These are phyloP conservation scores for Blastobasis adustella DNA, from an alignment of 2,888 invertebrate species.

Conservation along the genomic window DNA sequence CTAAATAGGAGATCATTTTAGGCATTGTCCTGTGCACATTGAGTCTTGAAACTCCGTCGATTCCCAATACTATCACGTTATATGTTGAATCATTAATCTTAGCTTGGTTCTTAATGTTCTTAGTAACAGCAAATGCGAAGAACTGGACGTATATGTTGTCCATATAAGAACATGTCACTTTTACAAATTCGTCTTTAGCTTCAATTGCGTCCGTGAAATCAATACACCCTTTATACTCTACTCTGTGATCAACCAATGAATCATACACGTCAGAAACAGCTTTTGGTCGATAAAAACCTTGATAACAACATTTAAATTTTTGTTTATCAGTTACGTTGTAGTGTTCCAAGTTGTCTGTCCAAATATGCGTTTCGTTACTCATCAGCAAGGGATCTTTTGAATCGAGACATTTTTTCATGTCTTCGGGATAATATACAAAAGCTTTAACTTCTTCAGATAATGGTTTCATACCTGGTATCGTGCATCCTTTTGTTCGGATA, in stretches of 20 bases:
- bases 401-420: conserved; percentile 59
- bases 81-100: conserved; percentile 28
- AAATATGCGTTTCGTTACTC: conserved; percentile 71
- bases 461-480: conserved; percentile 75
- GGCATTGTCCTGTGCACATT: conserved; percentile 90
- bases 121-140: conserved; percentile 75
- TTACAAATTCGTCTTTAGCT: conserved; percentile 76
- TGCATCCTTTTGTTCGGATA: conserved; percentile 75
- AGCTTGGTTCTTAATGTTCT: conserved; percentile 18
- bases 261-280: conserved; percentile 41
- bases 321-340: conserved; percentile 57
- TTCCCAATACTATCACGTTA: conserved; percentile 84
- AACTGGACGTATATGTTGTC: conserved; percentile 76
- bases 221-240: conserved; percentile 53
- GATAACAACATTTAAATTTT: conserved; percentile 73
- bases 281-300: conserved; percentile 59
- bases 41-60: conserved; percentile 88
- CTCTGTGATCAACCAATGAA: conserved; percentile 41
- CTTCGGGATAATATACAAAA: conserved; percentile 52
- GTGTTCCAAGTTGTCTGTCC: conserved; percentile 51
- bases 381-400: conserved; percentile 50
- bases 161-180: conserved; percentile 72
- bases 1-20: conserved; percentile 74
- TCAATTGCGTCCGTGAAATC: conserved; percentile 45
- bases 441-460: conserved; percentile 63